These are phyloP conservation scores for Acipenser transmontanus DNA, from an alignment of 2,797 vertebrate genomes.

Conservation along the genomic window DNA sequence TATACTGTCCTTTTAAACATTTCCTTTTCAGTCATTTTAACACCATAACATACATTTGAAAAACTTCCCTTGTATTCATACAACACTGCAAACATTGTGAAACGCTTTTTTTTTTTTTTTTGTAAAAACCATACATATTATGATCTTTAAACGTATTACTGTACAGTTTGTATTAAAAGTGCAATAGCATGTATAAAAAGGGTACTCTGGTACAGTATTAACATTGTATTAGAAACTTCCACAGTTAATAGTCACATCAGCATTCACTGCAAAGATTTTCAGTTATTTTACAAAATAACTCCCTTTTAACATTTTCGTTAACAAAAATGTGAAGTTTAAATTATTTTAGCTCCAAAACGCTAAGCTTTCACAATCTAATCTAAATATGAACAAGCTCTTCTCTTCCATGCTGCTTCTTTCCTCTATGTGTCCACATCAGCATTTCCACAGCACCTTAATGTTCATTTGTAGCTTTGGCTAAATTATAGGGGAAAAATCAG, in stretches of 20 bases:
- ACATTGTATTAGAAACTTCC: constrained; percentile 44
- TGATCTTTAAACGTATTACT: constrained; percentile 49
- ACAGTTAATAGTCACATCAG: constrained; percentile 39
- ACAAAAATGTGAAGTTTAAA: constrained; percentile 28
- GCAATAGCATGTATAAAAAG: constrained; percentile 66
- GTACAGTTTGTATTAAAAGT: constrained; percentile 76
- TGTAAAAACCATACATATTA: constrained; percentile 41
- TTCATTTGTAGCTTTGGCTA: constrained; percentile 85
- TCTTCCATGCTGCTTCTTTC: constrained; percentile 17
- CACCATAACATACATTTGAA: constrained; percentile 26
- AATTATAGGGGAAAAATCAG: constrained; percentile 23
- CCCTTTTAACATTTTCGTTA: constrained; percentile 24
- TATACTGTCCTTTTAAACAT: constrained; percentile 32
- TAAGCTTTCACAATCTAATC: constrained; percentile 18
- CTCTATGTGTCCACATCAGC: constrained; percentile 4
- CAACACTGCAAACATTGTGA: constrained; percentile 49
- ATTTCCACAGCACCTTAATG: constrained; percentile 62
- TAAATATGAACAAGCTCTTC: constrained; percentile 8
- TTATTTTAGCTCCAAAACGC: constrained; percentile 29
- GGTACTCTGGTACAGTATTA: constrained; percentile 53
- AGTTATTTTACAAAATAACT: constrained; percentile 31
- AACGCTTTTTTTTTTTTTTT: constrained; percentile 24
- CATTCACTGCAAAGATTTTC: constrained; percentile 27
- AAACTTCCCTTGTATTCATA: constrained; percentile 34
- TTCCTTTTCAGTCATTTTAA: constrained; percentile 27